Evolutionary conservation across 2,797 vertebrate genomes (phyloP), one percentile per base, ranked within the genome.

Genomic region (Coendou prehensilis): DNA sequence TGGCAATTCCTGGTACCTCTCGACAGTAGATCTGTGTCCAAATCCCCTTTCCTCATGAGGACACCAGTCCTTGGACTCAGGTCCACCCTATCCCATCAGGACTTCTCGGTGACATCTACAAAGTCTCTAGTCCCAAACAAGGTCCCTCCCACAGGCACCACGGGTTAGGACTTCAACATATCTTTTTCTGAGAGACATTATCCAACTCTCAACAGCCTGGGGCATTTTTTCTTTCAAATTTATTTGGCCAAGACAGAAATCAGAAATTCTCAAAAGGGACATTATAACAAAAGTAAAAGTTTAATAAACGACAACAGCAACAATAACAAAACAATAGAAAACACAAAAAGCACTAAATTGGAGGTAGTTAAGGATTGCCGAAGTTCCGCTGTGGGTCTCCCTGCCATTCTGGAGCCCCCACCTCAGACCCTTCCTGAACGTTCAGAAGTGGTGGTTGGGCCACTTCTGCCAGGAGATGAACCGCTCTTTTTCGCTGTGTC

Each of bases 211-310:
- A 84, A 30, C 23, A 33, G 18, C 61, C 22, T 50, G n/a, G 45
- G 28, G 76, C 6, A 26, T 50, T 52, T 87, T 82, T 56, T 64
- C 63, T 50, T 47, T 17, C 22, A 69, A 91, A 64, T 71, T 52
- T 45, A 26, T 85, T 91, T 71, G 69, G 30, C 23, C 33, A 93
- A 63, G 9, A 57, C 18, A 92, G 81, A 87, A 87, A 80, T 59
- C 57, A 56, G 73, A 78, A 47, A 81, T 73, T 94, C 87, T 94
- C 67, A 30, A 86, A 91, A 82, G 33, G 28, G 47, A 91, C n/a
- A 37, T 76, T 69, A 76, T 47, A 52, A 82, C 47, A 30, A 92
- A 91, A 91, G 17, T 45, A 81, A 73, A 93, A 59, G 56, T 5
- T 78, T 59, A 91, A 14, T 45, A 93, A 64, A 45, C 28, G 82